phyloP scores from a whole-genome alignment of 2,888 invertebrate genomes.

The Drosophila borborema region DNA sequence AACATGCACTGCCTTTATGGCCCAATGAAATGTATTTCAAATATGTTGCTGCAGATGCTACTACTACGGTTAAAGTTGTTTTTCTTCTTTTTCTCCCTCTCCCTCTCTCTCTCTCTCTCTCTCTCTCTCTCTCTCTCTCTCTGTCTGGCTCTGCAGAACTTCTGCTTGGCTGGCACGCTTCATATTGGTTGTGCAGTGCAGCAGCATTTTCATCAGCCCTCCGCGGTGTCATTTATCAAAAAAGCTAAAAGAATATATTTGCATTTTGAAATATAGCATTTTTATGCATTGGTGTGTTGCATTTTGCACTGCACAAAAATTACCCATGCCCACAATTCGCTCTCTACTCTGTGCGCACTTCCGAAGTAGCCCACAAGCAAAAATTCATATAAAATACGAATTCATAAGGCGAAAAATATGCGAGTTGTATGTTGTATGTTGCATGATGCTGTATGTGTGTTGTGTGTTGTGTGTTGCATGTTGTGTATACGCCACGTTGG shows the following conservation, averaged over 20 bases:
- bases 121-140: neutral
- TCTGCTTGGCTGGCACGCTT: conserved; percentile 63
- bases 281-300: conserved; percentile 80
- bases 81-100: conserved; percentile 12
- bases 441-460: neutral
- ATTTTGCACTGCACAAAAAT: conserved; percentile 65
- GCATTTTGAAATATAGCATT: conserved; percentile 80
- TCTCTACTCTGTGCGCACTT: neutral
- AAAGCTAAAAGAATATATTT: conserved; percentile 81
- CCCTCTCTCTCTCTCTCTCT: conserved; percentile 7
- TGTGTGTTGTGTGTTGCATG: conserved; percentile 22
- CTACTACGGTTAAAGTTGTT: conserved; percentile 29
- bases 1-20: conserved; percentile 26
- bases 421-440: conserved; percentile 24
- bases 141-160: conserved; percentile 13
- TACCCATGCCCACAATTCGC: conserved; percentile 48
- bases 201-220: conserved; percentile 74
- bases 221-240: conserved; percentile 81
- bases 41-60: conserved; percentile 38
- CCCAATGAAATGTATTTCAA: conserved; percentile 36
- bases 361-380: conserved; percentile 13
- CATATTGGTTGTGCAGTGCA: conserved; percentile 64
- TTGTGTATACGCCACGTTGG: conserved; percentile 75
- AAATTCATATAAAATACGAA: conserved; percentile 78
- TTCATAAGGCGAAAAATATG: conserved; percentile 81